Conservation (phyloP, 2,113 vertebrate species). For the Lepus europaeus region DNA sequence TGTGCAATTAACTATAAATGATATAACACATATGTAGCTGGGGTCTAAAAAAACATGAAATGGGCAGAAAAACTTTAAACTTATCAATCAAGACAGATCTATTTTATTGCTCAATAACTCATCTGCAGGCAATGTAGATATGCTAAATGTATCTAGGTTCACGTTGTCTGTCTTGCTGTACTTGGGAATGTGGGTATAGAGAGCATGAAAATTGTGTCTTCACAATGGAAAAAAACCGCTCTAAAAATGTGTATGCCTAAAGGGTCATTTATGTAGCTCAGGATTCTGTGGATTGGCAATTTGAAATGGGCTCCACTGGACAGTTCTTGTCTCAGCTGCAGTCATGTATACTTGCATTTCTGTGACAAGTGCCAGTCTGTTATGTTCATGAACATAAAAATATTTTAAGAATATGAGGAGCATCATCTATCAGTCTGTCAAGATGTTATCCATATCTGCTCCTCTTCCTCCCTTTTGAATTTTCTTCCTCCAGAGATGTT, state of each 20-base stretch:
- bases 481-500: background rate
- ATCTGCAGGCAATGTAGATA: background rate
- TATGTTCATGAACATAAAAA: background rate
- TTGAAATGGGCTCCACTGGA: background rate
- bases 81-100: background rate
- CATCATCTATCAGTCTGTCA: background rate
- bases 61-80: background rate
- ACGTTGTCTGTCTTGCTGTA: background rate
- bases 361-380: background rate
- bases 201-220: background rate
- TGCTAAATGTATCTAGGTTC: background rate
- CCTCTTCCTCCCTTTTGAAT: background rate
- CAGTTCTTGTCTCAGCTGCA: background rate
- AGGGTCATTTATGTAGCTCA: background rate
- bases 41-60: background rate
- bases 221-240: background rate
- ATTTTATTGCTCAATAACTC: background rate
- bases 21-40: background rate
- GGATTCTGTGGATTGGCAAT: background rate
- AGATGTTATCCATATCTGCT: background rate
- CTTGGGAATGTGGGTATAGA: background rate
- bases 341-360: background rate
- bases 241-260: background rate
- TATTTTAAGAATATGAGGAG: background rate
- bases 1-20: background rate